Conservation (phyloP, 1,140 invertebrate genomes). For the Chironomus striatipennis region DNA sequence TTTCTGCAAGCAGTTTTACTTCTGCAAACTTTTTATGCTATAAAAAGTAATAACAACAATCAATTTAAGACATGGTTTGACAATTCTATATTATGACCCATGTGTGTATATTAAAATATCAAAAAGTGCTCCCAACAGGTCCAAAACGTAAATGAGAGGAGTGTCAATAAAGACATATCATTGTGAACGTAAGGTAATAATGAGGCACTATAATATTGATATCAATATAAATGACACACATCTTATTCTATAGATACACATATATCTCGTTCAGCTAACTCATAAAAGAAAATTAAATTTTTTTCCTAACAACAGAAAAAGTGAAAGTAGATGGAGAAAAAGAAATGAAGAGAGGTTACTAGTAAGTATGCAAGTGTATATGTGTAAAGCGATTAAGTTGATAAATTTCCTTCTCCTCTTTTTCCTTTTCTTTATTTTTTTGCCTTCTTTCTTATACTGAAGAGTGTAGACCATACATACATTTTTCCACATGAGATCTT, state of each 20-base stretch:
- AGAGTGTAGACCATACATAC: background rate
- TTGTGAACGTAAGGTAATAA: background rate
- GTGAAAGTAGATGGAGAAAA: background rate
- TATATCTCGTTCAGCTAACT: background rate
- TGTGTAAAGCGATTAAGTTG: background rate
- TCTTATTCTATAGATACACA: no score
- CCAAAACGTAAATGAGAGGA: no score
- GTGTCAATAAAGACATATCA: no score
- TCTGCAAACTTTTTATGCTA: no score
- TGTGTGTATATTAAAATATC: no score
- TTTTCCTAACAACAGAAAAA: background rate
- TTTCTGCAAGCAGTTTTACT: no score
- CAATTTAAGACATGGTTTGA: no score
- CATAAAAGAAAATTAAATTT: conserved; percentile 15
- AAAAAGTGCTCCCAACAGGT: no score
- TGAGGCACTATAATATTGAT: conserved; percentile 8
- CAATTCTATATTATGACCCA: no score
- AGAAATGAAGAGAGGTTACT: background rate
- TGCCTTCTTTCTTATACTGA: background rate
- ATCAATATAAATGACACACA: background rate
- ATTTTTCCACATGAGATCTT: conserved; percentile 3
- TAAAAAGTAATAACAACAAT: no score
- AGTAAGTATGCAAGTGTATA: background rate
- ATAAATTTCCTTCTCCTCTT: background rate
- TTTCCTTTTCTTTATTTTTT: background rate